Conservation (phyloP, 2,888 invertebrate species). For the Plusia festucae region DNA sequence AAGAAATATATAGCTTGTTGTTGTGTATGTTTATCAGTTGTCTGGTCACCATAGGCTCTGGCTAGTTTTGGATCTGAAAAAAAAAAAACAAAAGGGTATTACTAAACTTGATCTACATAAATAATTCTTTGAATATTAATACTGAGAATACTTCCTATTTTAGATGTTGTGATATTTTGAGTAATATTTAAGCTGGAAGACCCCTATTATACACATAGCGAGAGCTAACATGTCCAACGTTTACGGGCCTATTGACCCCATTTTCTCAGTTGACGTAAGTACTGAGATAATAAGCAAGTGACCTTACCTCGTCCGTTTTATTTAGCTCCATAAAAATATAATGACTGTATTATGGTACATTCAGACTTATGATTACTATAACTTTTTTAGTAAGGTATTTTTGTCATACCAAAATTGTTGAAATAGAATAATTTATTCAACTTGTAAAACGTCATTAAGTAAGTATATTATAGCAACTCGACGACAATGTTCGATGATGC, state of each 20-base stretch:
- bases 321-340: constrained; percentile 5
- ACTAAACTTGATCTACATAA: too few species aligned
- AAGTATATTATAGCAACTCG: too few species aligned
- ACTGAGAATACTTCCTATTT: background rate
- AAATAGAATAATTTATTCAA: too few species aligned
- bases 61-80: too few species aligned
- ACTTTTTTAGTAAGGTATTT: background rate
- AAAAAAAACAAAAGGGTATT: too few species aligned
- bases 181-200: constrained; percentile 13
- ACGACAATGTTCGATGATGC: too few species aligned
- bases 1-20: too few species aligned
- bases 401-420: too few species aligned
- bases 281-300: constrained; percentile 24
- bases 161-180: constrained; percentile 30
- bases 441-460: too few species aligned
- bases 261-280: constrained; percentile 36
- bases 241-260: constrained; percentile 32
- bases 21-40: too few species aligned
- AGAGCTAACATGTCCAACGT: constrained; percentile 24
- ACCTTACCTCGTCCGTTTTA: constrained; percentile 5
- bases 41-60: too few species aligned
- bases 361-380: background rate
- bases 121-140: background rate
- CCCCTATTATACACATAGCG: constrained; percentile 22
- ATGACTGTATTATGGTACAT: background rate